A percentile compares a stretch with the other conserved stretches of the same genome.
Conservation (phyloP, 2,797 vertebrate species). For the Takifugu ocellatus region DNA sequence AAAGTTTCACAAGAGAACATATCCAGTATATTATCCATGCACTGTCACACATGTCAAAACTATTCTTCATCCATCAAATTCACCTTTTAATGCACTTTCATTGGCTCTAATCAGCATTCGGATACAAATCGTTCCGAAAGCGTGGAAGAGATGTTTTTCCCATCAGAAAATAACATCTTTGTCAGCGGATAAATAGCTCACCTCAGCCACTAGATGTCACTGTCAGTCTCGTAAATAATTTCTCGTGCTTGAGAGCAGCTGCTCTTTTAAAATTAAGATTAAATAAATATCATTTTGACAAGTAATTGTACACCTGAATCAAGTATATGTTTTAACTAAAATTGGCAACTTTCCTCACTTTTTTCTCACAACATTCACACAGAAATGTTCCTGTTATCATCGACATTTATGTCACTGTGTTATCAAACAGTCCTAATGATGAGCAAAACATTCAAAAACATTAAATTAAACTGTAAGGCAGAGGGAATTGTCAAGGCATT, state of each 20-base stretch:
- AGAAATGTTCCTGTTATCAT: constrained; percentile 13
- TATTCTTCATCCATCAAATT: constrained; percentile 30
- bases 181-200: constrained; percentile 10
- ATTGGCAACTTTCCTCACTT: constrained; percentile 39
- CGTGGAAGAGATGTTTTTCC: not conserved
- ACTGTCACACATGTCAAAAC: constrained; percentile 26
- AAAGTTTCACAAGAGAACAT: constrained; percentile 25
- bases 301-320: constrained; percentile 24
- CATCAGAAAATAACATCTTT: constrained; percentile 9
- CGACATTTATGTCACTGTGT: constrained; percentile 37
- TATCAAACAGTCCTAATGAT: constrained; percentile 34
- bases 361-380: constrained; percentile 38
- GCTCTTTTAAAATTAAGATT: too few relatives aligned
- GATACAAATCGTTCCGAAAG: constrained; percentile 1
- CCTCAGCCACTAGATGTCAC: constrained; percentile 61
- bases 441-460: constrained; percentile 58
- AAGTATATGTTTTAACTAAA: constrained; percentile 25
- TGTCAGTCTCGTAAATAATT: constrained; percentile 14
- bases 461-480: constrained; percentile 75
- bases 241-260: constrained; percentile 13
- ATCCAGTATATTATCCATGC: constrained; percentile 58
- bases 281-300: not conserved
- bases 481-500: constrained; percentile 80
- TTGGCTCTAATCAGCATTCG: constrained; percentile 16
- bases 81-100: constrained; percentile 7